Percentiles rank a stretch among this genome's conserved stretches.
Conservation (phyloP, 2,113 vertebrate species). For the Syrrhaptes paradoxus region DNA sequence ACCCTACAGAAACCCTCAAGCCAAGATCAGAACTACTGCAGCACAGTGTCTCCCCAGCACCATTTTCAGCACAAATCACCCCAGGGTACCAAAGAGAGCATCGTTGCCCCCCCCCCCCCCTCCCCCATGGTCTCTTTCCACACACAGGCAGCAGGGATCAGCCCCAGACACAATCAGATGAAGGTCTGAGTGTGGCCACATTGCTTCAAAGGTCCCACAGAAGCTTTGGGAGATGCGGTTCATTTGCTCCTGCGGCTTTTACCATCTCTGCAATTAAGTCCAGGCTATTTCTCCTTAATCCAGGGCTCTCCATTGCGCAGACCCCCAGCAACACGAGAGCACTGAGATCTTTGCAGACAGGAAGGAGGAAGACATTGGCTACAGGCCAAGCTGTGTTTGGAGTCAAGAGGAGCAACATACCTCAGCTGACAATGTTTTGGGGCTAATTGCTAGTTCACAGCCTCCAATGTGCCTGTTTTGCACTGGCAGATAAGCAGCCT, state of each 20-base stretch:
- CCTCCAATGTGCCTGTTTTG: background rate
- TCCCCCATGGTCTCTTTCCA: background rate
- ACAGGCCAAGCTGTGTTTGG: background rate
- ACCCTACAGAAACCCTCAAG: background rate
- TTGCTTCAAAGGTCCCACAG: background rate
- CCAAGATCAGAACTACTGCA: background rate
- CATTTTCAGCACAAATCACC: background rate
- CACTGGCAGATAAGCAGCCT: background rate
- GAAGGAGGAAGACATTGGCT: background rate
- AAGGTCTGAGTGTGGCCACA: background rate
- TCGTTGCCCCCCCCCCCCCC: no score
- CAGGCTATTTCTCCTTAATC: background rate
- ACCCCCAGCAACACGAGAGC: background rate
- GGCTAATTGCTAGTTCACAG: background rate
- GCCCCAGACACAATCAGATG: background rate
- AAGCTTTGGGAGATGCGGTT: background rate
- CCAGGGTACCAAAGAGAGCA: background rate
- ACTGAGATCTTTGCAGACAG: background rate
- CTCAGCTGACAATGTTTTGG: background rate
- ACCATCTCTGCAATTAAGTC: background rate
- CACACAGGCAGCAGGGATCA: background rate
- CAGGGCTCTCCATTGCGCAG: background rate
- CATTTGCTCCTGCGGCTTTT: background rate
- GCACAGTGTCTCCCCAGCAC: background rate
- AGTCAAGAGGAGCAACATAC: background rate